phyloP scores from a whole-genome alignment of 2,888 invertebrate species.

The Tachystola acroxantha region DNA sequence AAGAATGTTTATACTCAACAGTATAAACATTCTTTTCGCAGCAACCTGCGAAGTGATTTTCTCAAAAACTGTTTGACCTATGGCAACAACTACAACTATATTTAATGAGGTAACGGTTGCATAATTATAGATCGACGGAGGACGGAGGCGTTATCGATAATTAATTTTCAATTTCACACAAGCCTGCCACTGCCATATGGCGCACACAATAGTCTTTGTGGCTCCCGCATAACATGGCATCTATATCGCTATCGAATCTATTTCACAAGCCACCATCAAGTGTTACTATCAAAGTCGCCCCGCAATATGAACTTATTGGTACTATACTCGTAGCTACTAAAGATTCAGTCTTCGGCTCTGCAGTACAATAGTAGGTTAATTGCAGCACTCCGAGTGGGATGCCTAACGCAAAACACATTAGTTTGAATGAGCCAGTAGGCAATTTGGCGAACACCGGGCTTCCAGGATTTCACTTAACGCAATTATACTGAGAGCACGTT shows the following conservation, averaged over 20 bases:
- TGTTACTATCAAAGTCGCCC: too few relatives aligned
- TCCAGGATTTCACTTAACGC: constrained; percentile 34
- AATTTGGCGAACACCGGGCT: constrained; percentile 27
- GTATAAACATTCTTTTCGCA: too few relatives aligned
- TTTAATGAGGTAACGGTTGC: too few relatives aligned
- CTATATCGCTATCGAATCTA: too few relatives aligned
- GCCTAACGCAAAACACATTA: constrained; percentile 27
- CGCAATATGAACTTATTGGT: too few relatives aligned
- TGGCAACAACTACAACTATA: too few relatives aligned
- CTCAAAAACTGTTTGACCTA: too few relatives aligned
- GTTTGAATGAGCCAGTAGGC: constrained; percentile 22
- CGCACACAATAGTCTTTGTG: constrained; percentile 5
- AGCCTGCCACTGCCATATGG: constrained; percentile 1
- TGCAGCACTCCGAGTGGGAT: constrained; percentile 12
- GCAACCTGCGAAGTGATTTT: too few relatives aligned
- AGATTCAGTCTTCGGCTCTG: constrained; percentile 2
- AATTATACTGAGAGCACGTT: constrained; percentile 28
- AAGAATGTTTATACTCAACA: too few relatives aligned
- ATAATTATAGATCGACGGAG: too few relatives aligned
- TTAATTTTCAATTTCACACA: constrained; percentile 3
- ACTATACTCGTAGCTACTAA: too few relatives aligned
- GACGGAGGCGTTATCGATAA: not conserved
- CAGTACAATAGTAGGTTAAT: constrained; percentile 7
- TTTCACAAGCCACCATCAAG: too few relatives aligned
- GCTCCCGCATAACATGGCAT: not conserved